A percentile compares a stretch with the other conserved stretches of the same genome.
These are phyloP conservation scores for Adelphocoris suturalis DNA, from an alignment of 2,888 invertebrate genomes.

Conservation along the genomic window DNA sequence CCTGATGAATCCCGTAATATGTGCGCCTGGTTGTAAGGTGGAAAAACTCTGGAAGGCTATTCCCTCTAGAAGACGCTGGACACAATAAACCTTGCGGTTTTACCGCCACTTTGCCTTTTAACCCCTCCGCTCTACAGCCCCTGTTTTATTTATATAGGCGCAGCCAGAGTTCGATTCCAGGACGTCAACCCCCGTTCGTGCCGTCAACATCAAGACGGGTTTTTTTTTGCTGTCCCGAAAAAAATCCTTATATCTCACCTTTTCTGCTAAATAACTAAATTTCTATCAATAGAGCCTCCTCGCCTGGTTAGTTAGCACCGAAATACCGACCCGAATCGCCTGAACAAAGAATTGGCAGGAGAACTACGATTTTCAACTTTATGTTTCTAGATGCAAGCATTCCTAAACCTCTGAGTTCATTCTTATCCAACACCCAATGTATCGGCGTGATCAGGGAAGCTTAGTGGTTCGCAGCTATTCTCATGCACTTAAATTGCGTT, in stretches of 20 bases:
- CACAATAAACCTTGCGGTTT: constrained; percentile 39
- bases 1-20: constrained; percentile 29
- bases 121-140: neutral
- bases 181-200: neutral
- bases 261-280: constrained; percentile 14
- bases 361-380: neutral
- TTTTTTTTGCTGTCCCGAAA: neutral
- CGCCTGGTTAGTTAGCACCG: neutral
- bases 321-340: neutral
- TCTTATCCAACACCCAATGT: too few relatives aligned
- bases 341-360: neutral
- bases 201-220: constrained; percentile 1
- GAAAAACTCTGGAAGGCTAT: neutral
- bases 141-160: constrained; percentile 1
- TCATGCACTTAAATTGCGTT: too few relatives aligned
- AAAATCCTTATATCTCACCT: neutral
- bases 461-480: too few relatives aligned
- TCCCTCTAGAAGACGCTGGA: constrained; percentile 1
- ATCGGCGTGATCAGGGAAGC: too few relatives aligned
- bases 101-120: constrained; percentile 39
- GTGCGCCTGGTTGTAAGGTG: neutral
- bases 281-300: neutral
- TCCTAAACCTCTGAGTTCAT: too few relatives aligned
- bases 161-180: constrained; percentile 12
- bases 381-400: too few relatives aligned